Percentiles rank a stretch among this genome's conserved stretches.
Conservation (phyloP, 2,797 vertebrate species). For the Phrynocephalus guinanensis region DNA sequence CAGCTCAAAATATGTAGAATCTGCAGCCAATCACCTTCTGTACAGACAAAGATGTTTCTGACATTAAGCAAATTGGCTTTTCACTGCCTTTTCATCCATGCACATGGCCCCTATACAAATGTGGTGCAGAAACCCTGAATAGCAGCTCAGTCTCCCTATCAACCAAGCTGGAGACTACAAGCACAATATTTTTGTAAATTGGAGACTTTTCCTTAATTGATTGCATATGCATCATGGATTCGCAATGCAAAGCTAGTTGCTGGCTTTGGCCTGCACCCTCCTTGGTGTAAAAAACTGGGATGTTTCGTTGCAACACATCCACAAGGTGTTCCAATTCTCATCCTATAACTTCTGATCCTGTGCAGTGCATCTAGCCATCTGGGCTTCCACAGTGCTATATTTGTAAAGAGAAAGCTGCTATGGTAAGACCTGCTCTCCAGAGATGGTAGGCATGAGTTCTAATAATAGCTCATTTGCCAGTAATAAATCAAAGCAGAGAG, state of each 20-base stretch:
- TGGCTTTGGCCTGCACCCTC: not conserved
- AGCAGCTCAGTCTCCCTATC: no score
- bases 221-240: not conserved
- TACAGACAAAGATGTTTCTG: no score
- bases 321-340: not conserved
- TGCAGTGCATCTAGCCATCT: not conserved
- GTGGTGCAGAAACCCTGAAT: no score
- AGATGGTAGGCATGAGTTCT: not conserved
- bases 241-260: not conserved
- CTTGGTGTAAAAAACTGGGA: not conserved
- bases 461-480: not conserved
- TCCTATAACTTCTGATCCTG: not conserved
- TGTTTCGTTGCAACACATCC: not conserved
- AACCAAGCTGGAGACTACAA: no score
- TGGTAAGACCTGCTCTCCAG: conserved; percentile 24
- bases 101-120: no score
- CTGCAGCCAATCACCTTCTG: no score
- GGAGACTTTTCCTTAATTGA: not conserved
- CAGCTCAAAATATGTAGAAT: no score
- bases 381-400: conserved; percentile 24
- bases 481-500: conserved; percentile 40
- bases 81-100: no score
- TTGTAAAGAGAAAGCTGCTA: conserved; percentile 38
- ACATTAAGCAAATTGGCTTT: no score
- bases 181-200: not conserved